phyloP scores from a whole-genome alignment of 2,888 invertebrate genomes.

The Tinea pellionella region DNA sequence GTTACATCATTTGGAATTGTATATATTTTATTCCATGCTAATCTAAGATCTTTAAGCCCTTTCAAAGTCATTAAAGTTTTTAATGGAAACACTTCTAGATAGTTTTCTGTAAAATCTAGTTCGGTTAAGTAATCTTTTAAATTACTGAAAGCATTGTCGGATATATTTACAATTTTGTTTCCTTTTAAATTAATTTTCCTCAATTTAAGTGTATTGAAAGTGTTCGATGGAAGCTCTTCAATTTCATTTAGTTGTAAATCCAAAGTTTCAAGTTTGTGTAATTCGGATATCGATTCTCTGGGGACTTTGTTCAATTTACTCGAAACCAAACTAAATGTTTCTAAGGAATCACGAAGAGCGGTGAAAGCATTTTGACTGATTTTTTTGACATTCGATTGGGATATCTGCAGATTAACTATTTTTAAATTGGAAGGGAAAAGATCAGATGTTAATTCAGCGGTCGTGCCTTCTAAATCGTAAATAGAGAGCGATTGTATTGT shows the following conservation, averaged over 20 bases:
- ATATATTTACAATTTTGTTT: conserved; percentile 83
- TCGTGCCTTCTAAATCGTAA: conserved; percentile 87
- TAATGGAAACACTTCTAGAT: conserved; percentile 84
- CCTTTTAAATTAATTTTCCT: conserved; percentile 86
- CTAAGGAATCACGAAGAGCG: conserved; percentile 76
- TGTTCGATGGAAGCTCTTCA: conserved; percentile 82
- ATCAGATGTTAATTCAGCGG: conserved; percentile 79
- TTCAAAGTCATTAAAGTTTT: conserved; percentile 80
- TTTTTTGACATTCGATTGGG: conserved; percentile 78
- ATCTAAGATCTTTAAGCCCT: conserved; percentile 75
- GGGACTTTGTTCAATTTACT: conserved; percentile 81
- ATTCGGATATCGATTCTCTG: conserved; percentile 77
- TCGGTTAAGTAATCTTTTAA: conserved; percentile 82
- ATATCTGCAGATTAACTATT: conserved; percentile 81
- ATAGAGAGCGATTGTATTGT: conserved; percentile 87
- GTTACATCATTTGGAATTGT: conserved; percentile 79
- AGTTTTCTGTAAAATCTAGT: conserved; percentile 89
- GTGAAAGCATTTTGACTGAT: conserved; percentile 77
- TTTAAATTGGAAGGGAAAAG: conserved; percentile 78
- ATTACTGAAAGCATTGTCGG: conserved; percentile 85
- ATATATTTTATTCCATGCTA: conserved; percentile 88
- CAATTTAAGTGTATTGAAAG: conserved; percentile 84
- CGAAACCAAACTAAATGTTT: conserved; percentile 81
- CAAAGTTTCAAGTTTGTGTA: conserved; percentile 78
- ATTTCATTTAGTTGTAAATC: conserved; percentile 91